Percentiles rank a stretch among this genome's conserved stretches.
Conservation (phyloP, 2,888 invertebrate species). For the Xanthorhoe spadicearia region DNA sequence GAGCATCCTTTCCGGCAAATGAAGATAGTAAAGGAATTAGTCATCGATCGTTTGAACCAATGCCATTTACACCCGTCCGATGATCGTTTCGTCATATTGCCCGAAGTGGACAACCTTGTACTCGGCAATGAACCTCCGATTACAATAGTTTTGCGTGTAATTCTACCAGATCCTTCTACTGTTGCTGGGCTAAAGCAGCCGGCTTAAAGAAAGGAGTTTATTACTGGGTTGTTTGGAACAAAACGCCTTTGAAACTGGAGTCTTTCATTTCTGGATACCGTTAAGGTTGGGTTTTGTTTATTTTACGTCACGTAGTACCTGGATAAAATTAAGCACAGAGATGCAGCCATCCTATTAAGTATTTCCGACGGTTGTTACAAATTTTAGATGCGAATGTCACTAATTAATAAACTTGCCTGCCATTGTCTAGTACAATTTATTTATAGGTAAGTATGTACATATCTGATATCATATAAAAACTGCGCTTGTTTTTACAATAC, state of each 20-base stretch:
- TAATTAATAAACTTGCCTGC: too few species aligned
- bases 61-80: conserved; percentile 50
- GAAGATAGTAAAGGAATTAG: conserved; percentile 35
- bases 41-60: conserved; percentile 45
- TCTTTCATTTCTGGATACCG: background rate
- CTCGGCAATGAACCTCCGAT: conserved; percentile 60
- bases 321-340: too few species aligned
- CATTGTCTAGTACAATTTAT: too few species aligned
- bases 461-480: too few species aligned
- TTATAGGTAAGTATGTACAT: too few species aligned
- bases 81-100: conserved; percentile 49
- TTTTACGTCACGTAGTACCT: too few species aligned
- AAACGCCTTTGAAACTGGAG: background rate
- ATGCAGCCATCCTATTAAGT: background rate
- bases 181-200: conserved; percentile 4
- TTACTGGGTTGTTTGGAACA: background rate
- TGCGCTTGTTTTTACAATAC: too few species aligned
- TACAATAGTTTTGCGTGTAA: conserved; percentile 53
- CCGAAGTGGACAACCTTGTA: conserved; percentile 58
- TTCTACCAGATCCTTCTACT: conserved; percentile 21
- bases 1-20: conserved; percentile 39
- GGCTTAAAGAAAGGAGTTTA: background rate
- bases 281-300: background rate
- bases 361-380: background rate
- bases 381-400: background rate